These are phyloP conservation scores for Acipenser transmontanus DNA, from an alignment of 2,797 vertebrate species.

Conservation along the genomic window DNA sequence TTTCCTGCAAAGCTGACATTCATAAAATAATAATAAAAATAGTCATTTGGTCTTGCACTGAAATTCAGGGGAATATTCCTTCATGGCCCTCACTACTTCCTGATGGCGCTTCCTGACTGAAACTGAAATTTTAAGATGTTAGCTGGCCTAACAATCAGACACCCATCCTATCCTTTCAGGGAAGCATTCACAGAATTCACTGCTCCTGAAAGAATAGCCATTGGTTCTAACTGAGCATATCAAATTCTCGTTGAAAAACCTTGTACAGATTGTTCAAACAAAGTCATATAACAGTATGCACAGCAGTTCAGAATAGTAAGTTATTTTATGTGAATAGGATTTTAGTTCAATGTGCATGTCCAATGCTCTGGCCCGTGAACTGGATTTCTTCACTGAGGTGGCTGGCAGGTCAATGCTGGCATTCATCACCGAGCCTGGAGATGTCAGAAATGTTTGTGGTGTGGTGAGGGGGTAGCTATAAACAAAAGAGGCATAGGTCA, in stretches of 20 bases:
- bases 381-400: too few species aligned
- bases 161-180: constrained; percentile 31
- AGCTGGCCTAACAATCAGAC: constrained; percentile 64
- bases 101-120: constrained; percentile 59
- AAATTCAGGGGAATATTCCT: constrained; percentile 38
- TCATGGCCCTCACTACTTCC: constrained; percentile 48
- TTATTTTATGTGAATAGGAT: constrained; percentile 31
- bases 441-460: too few species aligned
- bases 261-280: constrained; percentile 38
- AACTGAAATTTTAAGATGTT: constrained; percentile 36
- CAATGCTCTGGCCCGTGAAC: too few species aligned
- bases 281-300: constrained; percentile 52
- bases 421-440: too few species aligned
- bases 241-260: constrained; percentile 42
- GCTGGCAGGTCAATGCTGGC: too few species aligned
- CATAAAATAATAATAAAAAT: constrained; percentile 46
- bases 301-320: constrained; percentile 36
- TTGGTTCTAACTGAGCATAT: constrained; percentile 60
- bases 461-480: too few species aligned
- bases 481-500: too few species aligned
- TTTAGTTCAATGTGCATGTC: constrained; percentile 40
- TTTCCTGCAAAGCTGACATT: constrained; percentile 59
- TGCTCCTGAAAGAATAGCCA: constrained; percentile 55
- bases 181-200: background rate
- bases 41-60: constrained; percentile 73